Percentiles rank a stretch among this genome's conserved stretches.
Conservation (phyloP, 2,888 invertebrate species). For the Malthinus flaveolus region DNA sequence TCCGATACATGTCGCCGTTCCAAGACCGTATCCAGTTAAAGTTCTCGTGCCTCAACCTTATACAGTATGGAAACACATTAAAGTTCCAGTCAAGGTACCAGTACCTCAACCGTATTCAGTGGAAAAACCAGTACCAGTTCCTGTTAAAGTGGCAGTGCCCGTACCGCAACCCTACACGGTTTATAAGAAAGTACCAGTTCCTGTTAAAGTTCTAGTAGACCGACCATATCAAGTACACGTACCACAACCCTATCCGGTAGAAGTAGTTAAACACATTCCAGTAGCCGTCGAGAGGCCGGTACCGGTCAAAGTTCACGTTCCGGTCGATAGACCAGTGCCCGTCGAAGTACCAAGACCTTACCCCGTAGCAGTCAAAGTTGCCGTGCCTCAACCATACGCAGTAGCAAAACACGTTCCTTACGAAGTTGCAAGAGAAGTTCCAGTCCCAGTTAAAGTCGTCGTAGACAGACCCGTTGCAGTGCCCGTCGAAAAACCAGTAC, state of each 20-base stretch:
- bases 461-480: constrained; percentile 71
- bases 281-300: constrained; percentile 72
- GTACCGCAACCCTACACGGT: constrained; percentile 78
- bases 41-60: constrained; percentile 66
- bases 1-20: not conserved
- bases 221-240: constrained; percentile 72
- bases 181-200: constrained; percentile 67
- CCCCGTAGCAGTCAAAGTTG: constrained; percentile 66
- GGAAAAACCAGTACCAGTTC: constrained; percentile 73
- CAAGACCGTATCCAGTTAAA: constrained; percentile 55
- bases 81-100: constrained; percentile 78
- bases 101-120: constrained; percentile 76
- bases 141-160: constrained; percentile 76
- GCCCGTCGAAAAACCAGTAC: constrained; percentile 68
- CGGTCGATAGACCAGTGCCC: constrained; percentile 58
- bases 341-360: constrained; percentile 67
- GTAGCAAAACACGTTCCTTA: constrained; percentile 65
- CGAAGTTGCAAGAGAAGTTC: constrained; percentile 65
- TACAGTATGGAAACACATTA: constrained; percentile 74
- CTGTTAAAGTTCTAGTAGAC: constrained; percentile 72
- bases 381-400: constrained; percentile 71
- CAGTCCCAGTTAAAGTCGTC: constrained; percentile 55
- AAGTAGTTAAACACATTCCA: constrained; percentile 68
- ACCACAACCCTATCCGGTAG: constrained; percentile 67
- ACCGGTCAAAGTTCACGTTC: constrained; percentile 68